Base-by-base conservation (phyloP, 2,113 vertebrate genomes). In the Illadopsis cleaveri region DNA sequence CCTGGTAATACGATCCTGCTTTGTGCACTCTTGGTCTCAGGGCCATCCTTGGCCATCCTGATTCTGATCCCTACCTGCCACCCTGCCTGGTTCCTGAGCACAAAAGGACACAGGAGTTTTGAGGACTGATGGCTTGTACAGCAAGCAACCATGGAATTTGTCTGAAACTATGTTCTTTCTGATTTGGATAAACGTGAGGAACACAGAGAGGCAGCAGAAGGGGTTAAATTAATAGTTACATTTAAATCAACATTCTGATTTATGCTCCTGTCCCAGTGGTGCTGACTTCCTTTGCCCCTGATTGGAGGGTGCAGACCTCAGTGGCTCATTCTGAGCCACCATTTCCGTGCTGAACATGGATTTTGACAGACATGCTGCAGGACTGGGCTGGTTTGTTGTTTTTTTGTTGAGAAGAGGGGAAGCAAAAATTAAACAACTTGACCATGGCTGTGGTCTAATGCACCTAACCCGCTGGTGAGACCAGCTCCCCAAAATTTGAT, bases 81-180 rank as follows among this genome's bases (percentile, higher is more conserved):
- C 35, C 37, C 30, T 65, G 50, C 14, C 23, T 4, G 2, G 27
- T 27, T 86, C 33, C 35, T 30, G 53, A 23, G 38, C 27, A 71
- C 1, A 3, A n/a, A 47, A n/a, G 12, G 23, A 40, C 48, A 6
- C 0, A 0, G 0, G 2, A 22, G 4, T 22, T 92, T 80, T 86
- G 68, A 53, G 31, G 25, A 31, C 19, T 0, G 0, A 27, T 60
- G 50, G 28, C 19, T 87, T 68, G 44, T 60, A 54, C 50, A 47
- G 60, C 1, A 4, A 81, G 12, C 1, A 10, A 6, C 54, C 11
- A 1, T 4, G 27, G 48, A 65, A 10, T 58, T 66, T 44, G 58
- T n/a, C 38, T 64, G 33, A 72, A 72, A 28, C 5, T 0, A 38
- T 28, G 22, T 50, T 64, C 35, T 62, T 10, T 53, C 31, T 87